Evolutionary conservation across 2,113 vertebrate species (phyloP).

Genomic region (Chloropsis cyanopogon): DNA sequence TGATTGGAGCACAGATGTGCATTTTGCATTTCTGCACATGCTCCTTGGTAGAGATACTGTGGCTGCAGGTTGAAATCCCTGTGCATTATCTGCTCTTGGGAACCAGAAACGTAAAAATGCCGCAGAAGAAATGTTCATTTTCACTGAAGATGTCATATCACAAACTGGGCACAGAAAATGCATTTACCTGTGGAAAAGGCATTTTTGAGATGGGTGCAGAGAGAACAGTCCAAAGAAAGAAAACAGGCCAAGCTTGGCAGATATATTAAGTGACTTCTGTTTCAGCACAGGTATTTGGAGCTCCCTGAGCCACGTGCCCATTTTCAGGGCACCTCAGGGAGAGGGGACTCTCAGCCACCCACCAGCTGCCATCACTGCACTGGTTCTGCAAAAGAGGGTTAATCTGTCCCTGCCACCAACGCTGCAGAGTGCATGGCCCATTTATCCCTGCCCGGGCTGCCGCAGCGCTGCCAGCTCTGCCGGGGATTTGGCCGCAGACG

Average conservation of each 20-base stretch:
- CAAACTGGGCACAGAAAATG: not conserved
- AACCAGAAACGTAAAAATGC: not conserved
- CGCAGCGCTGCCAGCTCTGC: not conserved
- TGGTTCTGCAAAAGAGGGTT: constrained; percentile 23
- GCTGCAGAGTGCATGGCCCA: constrained; percentile 10
- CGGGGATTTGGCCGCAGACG: not conserved
- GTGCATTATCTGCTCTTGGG: not conserved
- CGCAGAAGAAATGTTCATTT: not conserved
- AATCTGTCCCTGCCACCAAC: constrained; percentile 2
- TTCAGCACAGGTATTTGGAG: not conserved
- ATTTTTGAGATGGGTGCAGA: not conserved
- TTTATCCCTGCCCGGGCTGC: constrained; percentile 26
- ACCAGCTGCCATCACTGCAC: not conserved
- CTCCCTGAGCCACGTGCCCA: not conserved
- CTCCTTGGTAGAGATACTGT: not conserved
- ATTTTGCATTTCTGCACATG: not conserved
- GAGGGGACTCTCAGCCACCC: not conserved
- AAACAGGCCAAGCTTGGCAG: not conserved
- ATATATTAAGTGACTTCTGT: not conserved
- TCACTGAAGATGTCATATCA: not conserved
- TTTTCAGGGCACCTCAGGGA: not conserved
- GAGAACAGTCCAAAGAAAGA: not conserved
- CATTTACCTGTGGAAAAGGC: not conserved
- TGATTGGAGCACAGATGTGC: not conserved
- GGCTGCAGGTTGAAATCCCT: not conserved